Percentiles rank a stretch among this genome's conserved stretches.
phyloP scores from a whole-genome alignment of 2,888 invertebrate species.

The Epistrophe grossulariae region DNA sequence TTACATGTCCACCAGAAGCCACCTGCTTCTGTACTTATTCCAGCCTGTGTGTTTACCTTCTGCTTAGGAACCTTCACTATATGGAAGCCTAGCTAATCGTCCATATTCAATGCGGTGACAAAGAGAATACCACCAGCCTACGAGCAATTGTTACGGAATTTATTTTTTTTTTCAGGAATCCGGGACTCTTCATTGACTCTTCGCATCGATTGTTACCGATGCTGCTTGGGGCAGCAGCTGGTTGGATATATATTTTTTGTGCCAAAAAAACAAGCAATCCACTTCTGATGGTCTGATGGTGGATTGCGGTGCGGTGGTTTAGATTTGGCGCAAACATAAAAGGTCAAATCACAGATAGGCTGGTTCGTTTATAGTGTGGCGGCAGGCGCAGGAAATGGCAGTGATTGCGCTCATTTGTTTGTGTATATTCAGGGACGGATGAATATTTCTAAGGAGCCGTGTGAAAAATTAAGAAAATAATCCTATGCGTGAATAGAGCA shows the following conservation, averaged over 20 bases:
- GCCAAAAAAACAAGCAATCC: constrained; percentile 60
- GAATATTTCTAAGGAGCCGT: background rate
- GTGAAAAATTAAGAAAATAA: too few relatives aligned
- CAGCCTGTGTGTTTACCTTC: background rate
- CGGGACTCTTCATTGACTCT: constrained; percentile 60
- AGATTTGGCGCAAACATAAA: constrained; percentile 73
- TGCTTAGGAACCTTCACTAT: constrained; percentile 27
- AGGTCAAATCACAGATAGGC: constrained; percentile 67
- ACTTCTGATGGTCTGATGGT: constrained; percentile 3
- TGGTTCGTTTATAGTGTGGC: background rate
- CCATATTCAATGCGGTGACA: constrained; percentile 45
- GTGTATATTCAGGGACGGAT: background rate
- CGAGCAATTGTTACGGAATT: constrained; percentile 71
- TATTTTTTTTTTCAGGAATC: constrained; percentile 45
- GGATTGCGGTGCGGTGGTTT: constrained; percentile 33
- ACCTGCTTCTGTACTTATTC: constrained; percentile 37
- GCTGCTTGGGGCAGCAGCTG: constrained; percentile 40
- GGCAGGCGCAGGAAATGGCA: constrained; percentile 16
- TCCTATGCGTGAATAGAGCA: too few relatives aligned
- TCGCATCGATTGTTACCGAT: constrained; percentile 50
- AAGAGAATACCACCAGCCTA: constrained; percentile 58
- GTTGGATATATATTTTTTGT: constrained; percentile 38
- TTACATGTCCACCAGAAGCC: constrained; percentile 42
- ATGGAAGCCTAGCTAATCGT: constrained; percentile 15
- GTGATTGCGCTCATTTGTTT: constrained; percentile 17